A percentile compares a stretch with the other conserved stretches of the same genome.
Conservation (phyloP, 2,797 vertebrate species). For the Megaceryle alcyon region DNA sequence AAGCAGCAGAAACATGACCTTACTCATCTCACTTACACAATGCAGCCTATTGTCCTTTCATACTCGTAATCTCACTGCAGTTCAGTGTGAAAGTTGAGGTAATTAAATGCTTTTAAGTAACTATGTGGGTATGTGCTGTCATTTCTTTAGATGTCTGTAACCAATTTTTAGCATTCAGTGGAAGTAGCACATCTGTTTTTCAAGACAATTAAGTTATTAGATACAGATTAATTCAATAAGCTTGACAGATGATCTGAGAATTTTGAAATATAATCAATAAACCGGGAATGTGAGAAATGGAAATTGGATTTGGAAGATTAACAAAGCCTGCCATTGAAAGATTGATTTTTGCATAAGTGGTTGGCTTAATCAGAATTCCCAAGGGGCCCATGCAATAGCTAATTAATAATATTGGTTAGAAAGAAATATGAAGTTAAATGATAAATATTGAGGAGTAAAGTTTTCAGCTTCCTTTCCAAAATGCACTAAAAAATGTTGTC, state of each 20-base stretch:
- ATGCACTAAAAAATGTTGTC: neutral
- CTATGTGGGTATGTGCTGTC: neutral
- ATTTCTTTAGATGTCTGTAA: slow-evolving; percentile 67
- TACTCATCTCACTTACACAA: rapidly evolving
- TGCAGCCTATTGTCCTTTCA: neutral
- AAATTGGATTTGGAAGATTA: slow-evolving; percentile 66
- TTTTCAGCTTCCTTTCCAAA: neutral
- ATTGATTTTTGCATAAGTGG: slow-evolving; percentile 59
- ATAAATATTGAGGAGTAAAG: neutral
- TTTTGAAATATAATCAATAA: slow-evolving; percentile 76
- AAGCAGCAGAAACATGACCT: neutral
- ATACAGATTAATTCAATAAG: slow-evolving; percentile 73
- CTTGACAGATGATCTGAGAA: slow-evolving; percentile 55
- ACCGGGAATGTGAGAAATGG: slow-evolving; percentile 70
- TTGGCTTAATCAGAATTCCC: slow-evolving; percentile 17
- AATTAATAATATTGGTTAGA: slow-evolving; percentile 25
- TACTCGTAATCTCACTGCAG: neutral
- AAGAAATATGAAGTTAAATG: neutral
- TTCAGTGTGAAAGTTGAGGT: neutral
- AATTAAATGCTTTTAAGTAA: slow-evolving; percentile 31
- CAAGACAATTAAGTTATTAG: slow-evolving; percentile 78
- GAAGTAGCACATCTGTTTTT: slow-evolving; percentile 76
- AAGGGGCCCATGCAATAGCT: neutral
- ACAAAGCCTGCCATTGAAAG: slow-evolving; percentile 58
- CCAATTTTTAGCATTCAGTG: slow-evolving; percentile 66